Conservation (phyloP, 2,888 invertebrate genomes). For the Lochmaea crataegi region DNA sequence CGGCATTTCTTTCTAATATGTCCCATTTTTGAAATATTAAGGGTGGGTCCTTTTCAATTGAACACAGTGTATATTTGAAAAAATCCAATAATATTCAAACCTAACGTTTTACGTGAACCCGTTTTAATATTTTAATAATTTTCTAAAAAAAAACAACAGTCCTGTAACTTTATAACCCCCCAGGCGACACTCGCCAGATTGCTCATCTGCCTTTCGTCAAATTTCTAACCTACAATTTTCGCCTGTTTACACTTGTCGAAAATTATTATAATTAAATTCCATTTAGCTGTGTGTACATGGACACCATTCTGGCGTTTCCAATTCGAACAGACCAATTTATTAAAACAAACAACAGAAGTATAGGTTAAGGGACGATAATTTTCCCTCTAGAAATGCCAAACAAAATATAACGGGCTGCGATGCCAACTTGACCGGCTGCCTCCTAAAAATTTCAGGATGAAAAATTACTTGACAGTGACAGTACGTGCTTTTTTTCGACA, state of each 20-base stretch:
- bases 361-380: conserved; percentile 33
- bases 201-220: conserved; percentile 3
- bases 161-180: not conserved
- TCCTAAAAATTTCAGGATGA: conserved; percentile 22
- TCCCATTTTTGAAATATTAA: too few relatives aligned
- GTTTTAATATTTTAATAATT: not conserved
- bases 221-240: conserved; percentile 31
- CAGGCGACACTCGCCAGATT: conserved; percentile 2
- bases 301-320: conserved; percentile 35
- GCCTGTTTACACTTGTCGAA: conserved; percentile 35
- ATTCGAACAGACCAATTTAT: conserved; percentile 43
- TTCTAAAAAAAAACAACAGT: not conserved
- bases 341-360: conserved; percentile 46
- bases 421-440: conserved; percentile 19
- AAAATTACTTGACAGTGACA: conserved; percentile 26
- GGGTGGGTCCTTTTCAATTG: too few relatives aligned
- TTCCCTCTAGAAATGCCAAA: conserved; percentile 35
- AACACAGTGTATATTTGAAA: too few relatives aligned
- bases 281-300: conserved; percentile 34
- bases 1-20: too few relatives aligned
- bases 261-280: conserved; percentile 39
- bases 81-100: too few relatives aligned
- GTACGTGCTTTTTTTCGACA: not conserved
- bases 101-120: too few relatives aligned
- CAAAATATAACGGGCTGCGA: conserved; percentile 34